These are phyloP conservation scores for Clivina fossor DNA, from an alignment of 2,888 invertebrate species.

Conservation along the genomic window DNA sequence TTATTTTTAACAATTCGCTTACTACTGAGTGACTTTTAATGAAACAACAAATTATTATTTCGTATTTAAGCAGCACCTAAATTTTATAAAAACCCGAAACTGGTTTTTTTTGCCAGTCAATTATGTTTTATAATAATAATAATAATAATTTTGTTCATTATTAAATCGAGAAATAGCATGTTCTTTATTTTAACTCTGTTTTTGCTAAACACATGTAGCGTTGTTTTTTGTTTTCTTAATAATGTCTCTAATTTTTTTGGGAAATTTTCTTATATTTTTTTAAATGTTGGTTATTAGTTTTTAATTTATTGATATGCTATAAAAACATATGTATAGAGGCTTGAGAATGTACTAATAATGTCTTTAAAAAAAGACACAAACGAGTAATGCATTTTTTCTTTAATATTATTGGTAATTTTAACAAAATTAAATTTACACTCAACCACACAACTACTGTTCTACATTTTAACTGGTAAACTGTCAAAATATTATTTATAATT, in stretches of 20 bases:
- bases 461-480: too few relatives aligned
- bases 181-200: background rate
- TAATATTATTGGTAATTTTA: too few relatives aligned
- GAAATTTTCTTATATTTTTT: background rate
- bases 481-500: too few relatives aligned
- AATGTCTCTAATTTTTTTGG: background rate
- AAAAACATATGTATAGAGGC: slow-evolving; percentile 47
- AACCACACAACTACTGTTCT: too few relatives aligned
- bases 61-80: background rate
- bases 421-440: too few relatives aligned
- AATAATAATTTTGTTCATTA: background rate
- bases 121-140: background rate
- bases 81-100: background rate
- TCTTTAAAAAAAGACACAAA: too few relatives aligned
- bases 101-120: background rate
- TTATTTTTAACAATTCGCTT: too few relatives aligned
- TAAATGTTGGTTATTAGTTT: slow-evolving; percentile 17
- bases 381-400: too few relatives aligned
- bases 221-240: background rate
- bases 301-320: slow-evolving; percentile 52
- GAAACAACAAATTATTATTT: slow-evolving; percentile 6
- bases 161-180: background rate
- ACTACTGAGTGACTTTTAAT: slow-evolving; percentile 6
- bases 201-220: background rate
- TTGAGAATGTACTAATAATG: slow-evolving; percentile 30